Evolutionary conservation across 2,113 vertebrate species (phyloP).

Genomic region (Caloenas nicobarica): DNA sequence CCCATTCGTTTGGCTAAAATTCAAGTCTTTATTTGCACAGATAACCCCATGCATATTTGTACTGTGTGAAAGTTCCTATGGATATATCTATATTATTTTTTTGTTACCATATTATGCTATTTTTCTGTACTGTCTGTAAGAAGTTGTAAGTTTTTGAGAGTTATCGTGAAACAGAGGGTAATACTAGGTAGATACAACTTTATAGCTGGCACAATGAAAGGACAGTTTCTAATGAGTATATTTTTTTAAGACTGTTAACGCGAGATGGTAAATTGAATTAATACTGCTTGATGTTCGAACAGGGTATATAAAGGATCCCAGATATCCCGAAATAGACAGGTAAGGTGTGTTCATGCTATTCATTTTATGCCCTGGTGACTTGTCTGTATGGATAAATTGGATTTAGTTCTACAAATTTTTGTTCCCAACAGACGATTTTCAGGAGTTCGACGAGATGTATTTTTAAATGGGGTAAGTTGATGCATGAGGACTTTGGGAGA

Average conservation of each 20-base stretch:
- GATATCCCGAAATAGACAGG: constrained; percentile 95
- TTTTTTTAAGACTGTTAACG: constrained; percentile 15
- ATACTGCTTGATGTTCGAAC: constrained; percentile 80
- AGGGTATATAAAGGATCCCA: constrained; percentile 98
- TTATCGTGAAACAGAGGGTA: background rate
- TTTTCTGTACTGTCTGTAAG: background rate
- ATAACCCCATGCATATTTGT: background rate
- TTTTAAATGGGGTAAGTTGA: constrained; percentile 95
- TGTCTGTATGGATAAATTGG: constrained; percentile 63
- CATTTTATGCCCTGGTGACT: constrained; percentile 67
- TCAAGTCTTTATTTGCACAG: background rate
- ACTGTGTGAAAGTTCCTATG: background rate
- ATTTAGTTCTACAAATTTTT: constrained; percentile 79
- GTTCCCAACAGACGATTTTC: constrained; percentile 92
- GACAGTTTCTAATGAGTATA: background rate
- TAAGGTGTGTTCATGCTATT: constrained; percentile 77
- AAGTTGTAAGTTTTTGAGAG: background rate
- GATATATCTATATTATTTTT: background rate
- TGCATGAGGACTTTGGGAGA: background rate
- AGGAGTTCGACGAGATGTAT: constrained; percentile 92
- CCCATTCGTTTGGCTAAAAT: background rate
- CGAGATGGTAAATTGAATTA: constrained; percentile 66
- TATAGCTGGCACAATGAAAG: background rate
- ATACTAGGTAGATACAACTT: background rate
- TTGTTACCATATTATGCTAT: background rate